Conservation (phyloP, 2,113 vertebrate genomes). For the Varanus komodoensis region DNA sequence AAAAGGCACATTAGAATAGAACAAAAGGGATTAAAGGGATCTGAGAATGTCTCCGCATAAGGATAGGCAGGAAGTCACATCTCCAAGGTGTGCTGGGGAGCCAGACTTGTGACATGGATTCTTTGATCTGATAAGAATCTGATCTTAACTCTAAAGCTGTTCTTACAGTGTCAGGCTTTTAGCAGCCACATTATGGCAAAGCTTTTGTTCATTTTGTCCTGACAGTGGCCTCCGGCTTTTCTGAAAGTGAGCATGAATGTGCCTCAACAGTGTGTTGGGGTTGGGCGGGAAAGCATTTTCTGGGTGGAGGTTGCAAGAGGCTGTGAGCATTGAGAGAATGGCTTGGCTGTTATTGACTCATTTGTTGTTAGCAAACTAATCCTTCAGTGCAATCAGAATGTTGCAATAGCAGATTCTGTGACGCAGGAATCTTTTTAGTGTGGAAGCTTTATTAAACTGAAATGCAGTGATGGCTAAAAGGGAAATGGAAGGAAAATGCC, state of each 20-base stretch:
- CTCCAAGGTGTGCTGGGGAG: no score
- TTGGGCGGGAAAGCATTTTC: background rate
- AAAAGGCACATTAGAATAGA: no score
- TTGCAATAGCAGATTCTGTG: background rate
- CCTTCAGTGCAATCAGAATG: background rate
- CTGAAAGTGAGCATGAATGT: background rate
- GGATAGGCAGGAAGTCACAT: no score
- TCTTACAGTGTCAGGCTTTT: no score
- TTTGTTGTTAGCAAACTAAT: background rate
- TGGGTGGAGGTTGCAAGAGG: background rate
- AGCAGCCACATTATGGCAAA: no score
- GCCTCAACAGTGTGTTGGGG: background rate
- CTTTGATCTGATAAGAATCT: no score
- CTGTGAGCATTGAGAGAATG: background rate
- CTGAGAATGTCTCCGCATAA: no score
- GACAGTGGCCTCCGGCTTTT: background rate
- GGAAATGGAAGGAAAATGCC: background rate
- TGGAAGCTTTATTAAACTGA: background rate
- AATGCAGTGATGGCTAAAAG: background rate
- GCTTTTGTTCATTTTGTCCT: no score
- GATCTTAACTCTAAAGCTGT: no score
- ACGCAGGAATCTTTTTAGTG: background rate
- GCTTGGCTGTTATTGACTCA: background rate
- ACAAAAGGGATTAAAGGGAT: no score
- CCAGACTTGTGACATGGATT: no score